A percentile compares a stretch with the other conserved stretches of the same genome.
Evolutionary conservation across 1,140 invertebrate species (phyloP).

Genomic region (Orius insidiosus): DNA sequence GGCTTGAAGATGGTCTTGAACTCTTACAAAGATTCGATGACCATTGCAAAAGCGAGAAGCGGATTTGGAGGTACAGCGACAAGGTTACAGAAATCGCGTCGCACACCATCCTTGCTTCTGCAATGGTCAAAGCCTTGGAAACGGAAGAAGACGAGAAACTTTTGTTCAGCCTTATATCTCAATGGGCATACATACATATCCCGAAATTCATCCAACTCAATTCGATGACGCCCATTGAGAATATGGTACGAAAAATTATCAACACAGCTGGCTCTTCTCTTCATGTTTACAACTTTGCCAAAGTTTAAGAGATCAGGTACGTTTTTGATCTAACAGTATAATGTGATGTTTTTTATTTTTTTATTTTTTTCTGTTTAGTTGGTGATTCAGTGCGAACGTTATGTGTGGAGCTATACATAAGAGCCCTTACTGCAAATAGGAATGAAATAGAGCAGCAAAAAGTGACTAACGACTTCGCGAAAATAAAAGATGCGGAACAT

Average conservation of each 20-base stretch:
- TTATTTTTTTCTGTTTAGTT: slow-evolving; percentile 35
- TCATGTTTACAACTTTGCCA: slow-evolving; percentile 36
- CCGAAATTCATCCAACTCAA: slow-evolving; percentile 15
- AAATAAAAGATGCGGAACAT: slow-evolving; percentile 32
- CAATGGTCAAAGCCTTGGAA: slow-evolving; percentile 21
- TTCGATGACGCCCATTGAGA: slow-evolving; percentile 16
- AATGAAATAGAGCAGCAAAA: slow-evolving; percentile 55
- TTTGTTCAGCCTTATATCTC: slow-evolving; percentile 20
- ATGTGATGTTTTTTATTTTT: slow-evolving; percentile 1
- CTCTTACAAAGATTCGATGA: too few relatives aligned
- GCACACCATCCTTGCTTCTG: slow-evolving; percentile 19
- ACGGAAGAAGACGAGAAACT: slow-evolving; percentile 13
- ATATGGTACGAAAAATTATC: slow-evolving; percentile 34
- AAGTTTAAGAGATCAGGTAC: slow-evolving; percentile 37
- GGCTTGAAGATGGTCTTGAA: too few relatives aligned
- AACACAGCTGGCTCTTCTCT: slow-evolving; percentile 34
- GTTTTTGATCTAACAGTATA: slow-evolving; percentile 17
- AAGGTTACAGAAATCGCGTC: slow-evolving; percentile 23
- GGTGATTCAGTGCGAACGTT: slow-evolving; percentile 39
- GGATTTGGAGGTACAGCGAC: slow-evolving; percentile 22
- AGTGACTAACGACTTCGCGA: slow-evolving; percentile 31
- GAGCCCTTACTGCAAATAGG: slow-evolving; percentile 53
- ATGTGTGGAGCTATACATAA: slow-evolving; percentile 52
- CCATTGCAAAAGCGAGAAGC: too few relatives aligned
- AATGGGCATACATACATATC: slow-evolving; percentile 22